These are phyloP conservation scores for Lycopodina hypogea DNA, from an alignment of 37 sponge, comb jelly and placozoan genomes.

Conservation along the genomic window DNA sequence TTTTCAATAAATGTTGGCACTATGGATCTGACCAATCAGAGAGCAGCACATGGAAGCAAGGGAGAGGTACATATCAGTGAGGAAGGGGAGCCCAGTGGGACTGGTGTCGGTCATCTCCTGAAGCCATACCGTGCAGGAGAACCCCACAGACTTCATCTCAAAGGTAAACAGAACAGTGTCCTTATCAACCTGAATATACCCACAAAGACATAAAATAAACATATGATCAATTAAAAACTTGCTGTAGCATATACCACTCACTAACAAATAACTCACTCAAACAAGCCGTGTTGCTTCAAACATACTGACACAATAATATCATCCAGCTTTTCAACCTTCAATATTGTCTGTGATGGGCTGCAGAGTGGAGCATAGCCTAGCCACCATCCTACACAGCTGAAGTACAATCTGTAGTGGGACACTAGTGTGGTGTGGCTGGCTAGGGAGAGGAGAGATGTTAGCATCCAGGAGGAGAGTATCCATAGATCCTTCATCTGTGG, in stretches of 20 bases:
- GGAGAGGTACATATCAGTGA: slow-evolving; percentile 76
- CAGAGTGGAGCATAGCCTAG: slow-evolving; percentile 53
- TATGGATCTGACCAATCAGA: slow-evolving; percentile 58
- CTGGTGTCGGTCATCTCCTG: slow-evolving; percentile 60
- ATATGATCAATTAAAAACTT: no score
- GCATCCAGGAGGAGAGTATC: slow-evolving; percentile 30
- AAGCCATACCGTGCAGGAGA: slow-evolving; percentile 64
- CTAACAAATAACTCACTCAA: no score
- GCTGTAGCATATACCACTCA: no score
- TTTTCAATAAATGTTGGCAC: slow-evolving; percentile 49
- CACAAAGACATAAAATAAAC: no score
- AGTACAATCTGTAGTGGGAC: slow-evolving; percentile 46
- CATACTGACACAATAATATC: no score
- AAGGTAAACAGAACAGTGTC: slow-evolving; percentile 86
- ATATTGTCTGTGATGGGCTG: slow-evolving; percentile 66
- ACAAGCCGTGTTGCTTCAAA: no score
- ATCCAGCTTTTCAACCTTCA: slow-evolving; percentile 62
- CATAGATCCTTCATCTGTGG: slow-evolving; percentile 12
- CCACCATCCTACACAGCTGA: slow-evolving; percentile 47
- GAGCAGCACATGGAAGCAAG: slow-evolving; percentile 72
- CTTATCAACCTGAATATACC: slow-evolving; percentile 80
- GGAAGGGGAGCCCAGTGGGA: slow-evolving; percentile 58
- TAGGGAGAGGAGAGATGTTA: neutral
- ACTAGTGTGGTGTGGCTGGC: slow-evolving; percentile 23
- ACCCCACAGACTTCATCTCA: slow-evolving; percentile 85